Evolutionary conservation across 2,888 invertebrate genomes (phyloP), one percentile per base, ranked within the genome.

Genomic region (Perizoma flavofasciatum): DNA sequence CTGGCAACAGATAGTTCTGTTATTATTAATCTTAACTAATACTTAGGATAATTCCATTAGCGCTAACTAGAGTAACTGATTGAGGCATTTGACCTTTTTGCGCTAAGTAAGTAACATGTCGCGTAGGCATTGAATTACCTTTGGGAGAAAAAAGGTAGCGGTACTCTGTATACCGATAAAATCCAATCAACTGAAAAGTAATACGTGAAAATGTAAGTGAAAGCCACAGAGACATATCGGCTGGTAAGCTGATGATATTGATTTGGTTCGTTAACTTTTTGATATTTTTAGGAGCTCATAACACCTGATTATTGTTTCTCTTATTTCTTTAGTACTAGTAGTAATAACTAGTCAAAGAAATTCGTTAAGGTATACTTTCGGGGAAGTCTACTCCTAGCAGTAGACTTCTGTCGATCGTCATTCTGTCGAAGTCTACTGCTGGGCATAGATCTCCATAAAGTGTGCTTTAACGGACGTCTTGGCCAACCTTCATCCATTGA

Each of bases 21-120:
- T 68, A 68, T 61, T 64, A 60, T 63, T 55, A 65, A 68, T 66
- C 65, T 57, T 48, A 62, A 60, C 55, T 61, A 65, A 66, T 60
- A 63, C 40, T 66, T 58, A 54, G 49, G 43, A 53, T 68, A 64
- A 66, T 64, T 62, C 61, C 55, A 68, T 71, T 69, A 69, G 63
- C 59, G 66, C 61, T 61, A 69, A 62, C 66, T 54, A 63, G 54
- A 67, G 55, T 65, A 69, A 72, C 70, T 70, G 71, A 77, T 75
- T 73, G 67, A 68, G 57, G 60, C 66, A 64, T 70, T 71, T 69
- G 70, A 68, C 68, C 71, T 71, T 69, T 67, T 67, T 59, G 55
- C 49, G 48, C 52, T 66, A 59, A 67, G 65, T 71, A 72, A 74
- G 71, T 74, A 67, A 64, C 60, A 63, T 69, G 68, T 69, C 68